Evolutionary conservation across 2,888 invertebrate species (phyloP), one percentile per base, ranked within the genome.

Genomic region (Euspilapteryx auroguttella): DNA sequence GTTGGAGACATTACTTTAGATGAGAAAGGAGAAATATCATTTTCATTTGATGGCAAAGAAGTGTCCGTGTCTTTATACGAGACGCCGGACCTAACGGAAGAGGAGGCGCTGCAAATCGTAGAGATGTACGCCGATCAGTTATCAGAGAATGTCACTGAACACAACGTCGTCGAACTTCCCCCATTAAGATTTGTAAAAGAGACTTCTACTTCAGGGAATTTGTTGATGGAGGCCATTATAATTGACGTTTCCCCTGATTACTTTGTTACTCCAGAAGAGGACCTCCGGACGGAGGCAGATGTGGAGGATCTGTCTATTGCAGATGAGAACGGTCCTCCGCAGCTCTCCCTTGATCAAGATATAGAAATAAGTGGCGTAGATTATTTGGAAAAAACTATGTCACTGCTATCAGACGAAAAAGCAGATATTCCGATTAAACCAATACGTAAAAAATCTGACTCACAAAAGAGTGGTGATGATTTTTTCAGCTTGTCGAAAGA

Each of bases 101-200:
- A 93, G 56, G 93, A 94, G 68, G 94, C 93, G 0, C 73, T 92
- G 17, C 89, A 93, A 65, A 91, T 94, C 43, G 87, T 93, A 0
- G 93, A 94, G 78, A 93, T 94, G 91, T 94, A 93, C 48, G 94
- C 94, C 0, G 92, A 94, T 52, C 92, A 94, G 58, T 77, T 93
- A 32, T 93, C 93, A 1, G 93, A 94, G 64, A 88, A 93, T 49
- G 86, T 93, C 28, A 65, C 80, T 49, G 91, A 90, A 55, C 89
- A 91, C 41, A 91, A 90, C 51, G 80, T 92, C 2, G 86, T 92
- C 2, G 93, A 93, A 52, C 59, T 94, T 11, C 94, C 94, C 13
- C 92, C 93, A 2, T 64, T 94, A 42, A 78, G 93, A 35, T 94
- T 94, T 55, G 85, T 89, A 1, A 92, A 93, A 56, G 93, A 94